These are phyloP conservation scores for Spialia ferax DNA, from an alignment of 2,888 invertebrate species.

Conservation along the genomic window DNA sequence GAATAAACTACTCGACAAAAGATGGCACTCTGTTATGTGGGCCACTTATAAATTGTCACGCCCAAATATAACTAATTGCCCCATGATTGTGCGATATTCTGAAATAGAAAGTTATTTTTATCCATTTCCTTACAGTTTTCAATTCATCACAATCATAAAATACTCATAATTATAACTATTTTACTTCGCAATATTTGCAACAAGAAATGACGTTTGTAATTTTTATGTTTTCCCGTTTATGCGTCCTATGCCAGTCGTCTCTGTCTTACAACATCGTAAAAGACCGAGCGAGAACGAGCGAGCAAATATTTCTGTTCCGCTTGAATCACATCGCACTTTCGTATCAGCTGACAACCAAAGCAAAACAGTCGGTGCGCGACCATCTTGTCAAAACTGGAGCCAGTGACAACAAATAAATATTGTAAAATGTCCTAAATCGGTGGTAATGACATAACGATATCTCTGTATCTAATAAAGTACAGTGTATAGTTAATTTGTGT, in stretches of 20 bases:
- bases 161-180: constrained; percentile 63
- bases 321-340: constrained; percentile 73
- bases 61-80: constrained; percentile 70
- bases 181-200: constrained; percentile 76
- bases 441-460: constrained; percentile 78
- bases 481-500: constrained; percentile 75
- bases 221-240: constrained; percentile 65
- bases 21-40: constrained; percentile 63
- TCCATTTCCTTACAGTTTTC: constrained; percentile 61
- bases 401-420: constrained; percentile 85
- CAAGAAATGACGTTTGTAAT: constrained; percentile 76
- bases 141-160: constrained; percentile 70
- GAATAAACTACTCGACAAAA: constrained; percentile 43
- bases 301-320: constrained; percentile 54
- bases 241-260: constrained; percentile 61
- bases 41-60: constrained; percentile 64
- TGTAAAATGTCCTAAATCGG: constrained; percentile 84
- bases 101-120: constrained; percentile 74
- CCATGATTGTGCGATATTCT: constrained; percentile 68
- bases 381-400: constrained; percentile 87
- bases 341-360: constrained; percentile 88
- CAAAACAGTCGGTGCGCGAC: constrained; percentile 88
- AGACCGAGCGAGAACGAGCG: constrained; percentile 66
- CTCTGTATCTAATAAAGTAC: constrained; percentile 76
- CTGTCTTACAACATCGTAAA: constrained; percentile 50